phyloP scores from a whole-genome alignment of 2,888 invertebrate species.

The Phengaris alcon region DNA sequence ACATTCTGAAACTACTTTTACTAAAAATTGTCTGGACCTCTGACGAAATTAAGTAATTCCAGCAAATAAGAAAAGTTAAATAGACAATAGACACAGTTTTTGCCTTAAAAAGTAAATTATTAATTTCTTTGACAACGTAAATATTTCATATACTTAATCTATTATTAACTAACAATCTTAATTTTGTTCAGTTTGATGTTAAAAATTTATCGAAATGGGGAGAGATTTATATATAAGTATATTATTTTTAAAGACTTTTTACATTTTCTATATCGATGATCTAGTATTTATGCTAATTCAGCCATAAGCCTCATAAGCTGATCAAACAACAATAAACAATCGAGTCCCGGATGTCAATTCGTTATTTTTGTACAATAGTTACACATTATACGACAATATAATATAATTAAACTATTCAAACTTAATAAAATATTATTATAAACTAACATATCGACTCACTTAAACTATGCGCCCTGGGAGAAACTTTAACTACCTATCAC shows the following conservation, averaged over 20 bases:
- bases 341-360: not conserved
- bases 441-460: not conserved
- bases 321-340: not conserved
- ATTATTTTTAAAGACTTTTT: not conserved
- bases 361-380: slow-evolving; percentile 11
- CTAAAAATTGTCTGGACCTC: not conserved
- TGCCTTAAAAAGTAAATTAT: not conserved
- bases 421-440: slow-evolving; percentile 22
- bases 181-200: not conserved
- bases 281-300: slow-evolving; percentile 8
- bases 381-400: slow-evolving; percentile 6
- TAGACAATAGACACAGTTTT: no score
- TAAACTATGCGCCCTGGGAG: not conserved
- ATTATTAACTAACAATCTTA: not conserved
- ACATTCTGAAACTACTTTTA: not conserved
- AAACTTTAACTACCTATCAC: not conserved
- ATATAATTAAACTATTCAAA: slow-evolving; percentile 24
- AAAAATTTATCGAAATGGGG: not conserved
- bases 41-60: no score
- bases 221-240: not conserved
- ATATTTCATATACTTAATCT: not conserved
- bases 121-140: not conserved
- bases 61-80: no score
- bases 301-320: not conserved
- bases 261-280: not conserved